A percentile compares a stretch with the other conserved stretches of the same genome.
Conservation (phyloP, 2,888 invertebrate species). For the Lithophane leautieri region DNA sequence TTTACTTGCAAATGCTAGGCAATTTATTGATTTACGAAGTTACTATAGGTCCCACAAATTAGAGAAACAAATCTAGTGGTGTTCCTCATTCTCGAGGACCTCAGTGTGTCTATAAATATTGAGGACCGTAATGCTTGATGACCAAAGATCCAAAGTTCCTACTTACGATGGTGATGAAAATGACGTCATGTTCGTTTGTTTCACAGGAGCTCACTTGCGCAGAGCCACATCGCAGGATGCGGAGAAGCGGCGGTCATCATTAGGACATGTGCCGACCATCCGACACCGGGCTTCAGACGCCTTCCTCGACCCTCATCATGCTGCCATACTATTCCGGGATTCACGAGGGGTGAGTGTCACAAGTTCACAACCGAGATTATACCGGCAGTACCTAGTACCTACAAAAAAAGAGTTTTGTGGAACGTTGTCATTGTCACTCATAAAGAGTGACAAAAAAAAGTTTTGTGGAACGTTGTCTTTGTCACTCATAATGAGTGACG, state of each 20-base stretch:
- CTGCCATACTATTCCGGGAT: constrained; percentile 97
- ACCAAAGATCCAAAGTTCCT: neutral
- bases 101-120: neutral
- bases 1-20: neutral
- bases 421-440: neutral
- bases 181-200: constrained; percentile 41
- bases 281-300: constrained; percentile 94
- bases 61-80: neutral
- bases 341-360: constrained; percentile 95
- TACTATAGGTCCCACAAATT: neutral
- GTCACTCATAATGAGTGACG: neutral
- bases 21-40: neutral
- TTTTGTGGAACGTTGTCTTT: neutral
- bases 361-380: neutral
- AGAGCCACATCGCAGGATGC: constrained; percentile 94
- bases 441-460: neutral
- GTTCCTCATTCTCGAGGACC: neutral
- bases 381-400: no score
- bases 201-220: constrained; percentile 94
- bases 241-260: constrained; percentile 94
- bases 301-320: constrained; percentile 96
- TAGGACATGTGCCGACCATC: constrained; percentile 90
- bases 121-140: neutral
- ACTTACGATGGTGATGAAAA: neutral
- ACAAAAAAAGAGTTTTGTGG: neutral